A percentile compares a stretch with the other conserved stretches of the same genome.
Evolutionary conservation across 2,797 vertebrate genomes (phyloP).

Genomic region (Thunnus albacares): DNA sequence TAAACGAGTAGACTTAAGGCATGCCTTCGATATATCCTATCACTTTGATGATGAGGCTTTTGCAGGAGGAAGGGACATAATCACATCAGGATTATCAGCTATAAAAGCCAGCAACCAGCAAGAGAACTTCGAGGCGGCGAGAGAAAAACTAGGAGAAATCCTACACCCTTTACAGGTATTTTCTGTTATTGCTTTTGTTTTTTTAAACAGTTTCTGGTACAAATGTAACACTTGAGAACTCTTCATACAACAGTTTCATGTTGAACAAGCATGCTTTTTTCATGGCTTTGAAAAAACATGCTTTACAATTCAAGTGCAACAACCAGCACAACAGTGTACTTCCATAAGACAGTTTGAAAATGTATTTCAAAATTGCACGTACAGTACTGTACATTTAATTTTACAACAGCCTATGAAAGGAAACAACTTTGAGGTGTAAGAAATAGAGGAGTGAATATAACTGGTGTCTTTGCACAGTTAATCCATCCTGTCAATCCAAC

Average conservation of each 20-base stretch:
- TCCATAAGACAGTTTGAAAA: neutral
- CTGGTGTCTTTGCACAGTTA: no score
- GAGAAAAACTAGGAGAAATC: slow-evolving; percentile 71
- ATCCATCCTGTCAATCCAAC: no score
- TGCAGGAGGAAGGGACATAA: slow-evolving; percentile 66
- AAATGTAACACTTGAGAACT: neutral
- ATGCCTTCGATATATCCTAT: slow-evolving; percentile 48
- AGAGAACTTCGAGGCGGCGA: slow-evolving; percentile 69
- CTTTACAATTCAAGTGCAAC: neutral
- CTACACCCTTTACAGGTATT: slow-evolving; percentile 83
- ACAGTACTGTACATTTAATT: neutral
- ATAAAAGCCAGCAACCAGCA: slow-evolving; percentile 72
- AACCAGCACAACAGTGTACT: neutral
- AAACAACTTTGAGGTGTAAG: neutral
- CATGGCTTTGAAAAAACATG: no score
- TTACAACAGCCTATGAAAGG: neutral
- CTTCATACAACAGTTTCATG: no score
- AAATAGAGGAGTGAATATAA: no score
- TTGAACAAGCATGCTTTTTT: no score
- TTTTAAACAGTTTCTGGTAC: neutral
- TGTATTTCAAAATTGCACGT: neutral
- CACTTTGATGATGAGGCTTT: slow-evolving; percentile 82
- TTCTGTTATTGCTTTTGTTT: no score
- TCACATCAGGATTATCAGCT: slow-evolving; percentile 63
- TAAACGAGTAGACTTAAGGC: slow-evolving; percentile 70